A percentile compares a stretch with the other conserved stretches of the same genome.
Evolutionary conservation across 1,140 invertebrate species (phyloP).

Genomic region (Mizuhopecten yessoensis): DNA sequence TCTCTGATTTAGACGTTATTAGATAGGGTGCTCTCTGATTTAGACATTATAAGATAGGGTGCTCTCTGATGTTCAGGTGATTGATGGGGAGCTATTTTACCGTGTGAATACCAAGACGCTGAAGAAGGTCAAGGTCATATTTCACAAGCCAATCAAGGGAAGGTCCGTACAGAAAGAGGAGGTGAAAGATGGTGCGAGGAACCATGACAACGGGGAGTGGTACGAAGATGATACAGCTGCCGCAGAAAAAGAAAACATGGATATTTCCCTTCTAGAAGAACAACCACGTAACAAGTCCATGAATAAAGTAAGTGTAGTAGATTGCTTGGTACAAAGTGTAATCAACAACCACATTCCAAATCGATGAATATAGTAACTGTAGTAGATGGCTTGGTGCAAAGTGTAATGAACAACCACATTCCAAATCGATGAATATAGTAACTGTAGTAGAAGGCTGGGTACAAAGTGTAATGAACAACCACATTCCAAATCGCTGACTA

Average conservation of each 20-base stretch:
- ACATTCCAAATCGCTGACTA: no score
- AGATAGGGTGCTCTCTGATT: no score
- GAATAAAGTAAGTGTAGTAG: slow-evolving; percentile 23
- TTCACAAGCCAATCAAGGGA: slow-evolving; percentile 69
- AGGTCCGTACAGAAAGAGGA: slow-evolving; percentile 47
- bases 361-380: no score
- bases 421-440: no score
- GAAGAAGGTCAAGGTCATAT: slow-evolving; percentile 87
- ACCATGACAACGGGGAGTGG: not conserved
- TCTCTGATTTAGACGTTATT: no score
- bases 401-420: no score
- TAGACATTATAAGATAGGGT: no score
- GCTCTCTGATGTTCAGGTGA: no score
- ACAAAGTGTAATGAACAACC: no score
- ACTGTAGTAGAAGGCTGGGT: no score
- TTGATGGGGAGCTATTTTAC: slow-evolving; percentile 89
- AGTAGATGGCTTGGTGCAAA: no score
- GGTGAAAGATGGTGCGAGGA: not conserved
- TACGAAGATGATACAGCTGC: slow-evolving; percentile 55
- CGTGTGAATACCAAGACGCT: slow-evolving; percentile 88
- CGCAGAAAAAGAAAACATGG: slow-evolving; percentile 62
- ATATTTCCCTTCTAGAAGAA: slow-evolving; percentile 42
- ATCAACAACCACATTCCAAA: no score
- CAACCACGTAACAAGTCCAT: not conserved
- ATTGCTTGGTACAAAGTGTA: not conserved